These are phyloP conservation scores for Poecilia gillii DNA, from an alignment of 2,797 vertebrate genomes.

Conservation along the genomic window DNA sequence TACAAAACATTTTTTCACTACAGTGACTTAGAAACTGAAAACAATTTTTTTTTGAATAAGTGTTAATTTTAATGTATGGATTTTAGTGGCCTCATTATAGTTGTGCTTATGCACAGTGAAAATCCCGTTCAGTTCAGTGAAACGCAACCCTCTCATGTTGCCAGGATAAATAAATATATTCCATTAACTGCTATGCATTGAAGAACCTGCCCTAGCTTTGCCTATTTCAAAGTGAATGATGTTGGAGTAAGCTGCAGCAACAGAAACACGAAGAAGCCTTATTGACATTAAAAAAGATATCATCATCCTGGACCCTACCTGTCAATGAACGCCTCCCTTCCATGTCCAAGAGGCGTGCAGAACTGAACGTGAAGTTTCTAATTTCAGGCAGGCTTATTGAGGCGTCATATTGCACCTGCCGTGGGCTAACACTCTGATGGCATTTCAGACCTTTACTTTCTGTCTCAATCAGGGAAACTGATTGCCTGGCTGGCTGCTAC, in stretches of 20 bases:
- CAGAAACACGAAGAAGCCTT: conserved; percentile 47
- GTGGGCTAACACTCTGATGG: conserved; percentile 58
- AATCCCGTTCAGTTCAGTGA: conserved; percentile 43
- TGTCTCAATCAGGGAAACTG: conserved; percentile 79
- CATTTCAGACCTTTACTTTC: conserved; percentile 73
- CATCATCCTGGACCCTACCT: conserved; percentile 43
- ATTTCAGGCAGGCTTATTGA: conserved; percentile 71
- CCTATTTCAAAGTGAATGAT: conserved; percentile 63
- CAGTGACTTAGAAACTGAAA: conserved; percentile 27
- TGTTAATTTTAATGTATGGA: conserved; percentile 32
- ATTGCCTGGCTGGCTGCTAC: conserved; percentile 79
- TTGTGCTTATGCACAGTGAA: conserved; percentile 54
- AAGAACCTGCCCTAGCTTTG: conserved; percentile 41
- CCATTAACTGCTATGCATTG: conserved; percentile 59
- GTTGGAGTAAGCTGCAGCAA: conserved; percentile 43
- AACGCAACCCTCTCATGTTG: conserved; percentile 51
- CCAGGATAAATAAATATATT: conserved; percentile 74
- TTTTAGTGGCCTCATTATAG: conserved; percentile 43
- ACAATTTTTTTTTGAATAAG: conserved; percentile 11
- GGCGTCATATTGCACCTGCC: conserved; percentile 67
- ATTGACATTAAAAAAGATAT: conserved; percentile 66
- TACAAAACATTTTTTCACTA: conserved; percentile 47
- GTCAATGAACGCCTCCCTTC: conserved; percentile 42
- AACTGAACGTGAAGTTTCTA: conserved; percentile 65
- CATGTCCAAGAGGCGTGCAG: conserved; percentile 30